Evolutionary conservation across 2,797 vertebrate species (phyloP).

Genomic region (Gorsachius magnificus): DNA sequence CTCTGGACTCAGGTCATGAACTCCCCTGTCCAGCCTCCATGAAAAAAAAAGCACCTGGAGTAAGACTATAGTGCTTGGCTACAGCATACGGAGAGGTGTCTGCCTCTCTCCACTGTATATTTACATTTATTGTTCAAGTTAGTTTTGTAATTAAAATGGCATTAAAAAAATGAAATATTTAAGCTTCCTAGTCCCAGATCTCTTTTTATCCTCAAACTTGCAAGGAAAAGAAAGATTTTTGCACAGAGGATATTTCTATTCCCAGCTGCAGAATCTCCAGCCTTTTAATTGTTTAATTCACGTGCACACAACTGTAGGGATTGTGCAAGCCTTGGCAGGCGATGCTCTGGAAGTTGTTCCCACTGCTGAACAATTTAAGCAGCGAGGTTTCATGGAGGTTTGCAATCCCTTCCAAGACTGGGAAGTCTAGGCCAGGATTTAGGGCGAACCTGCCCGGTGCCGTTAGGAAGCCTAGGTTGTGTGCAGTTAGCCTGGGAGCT

Average conservation of each 20-base stretch:
- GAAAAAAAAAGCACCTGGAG: not conserved
- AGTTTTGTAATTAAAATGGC: not conserved
- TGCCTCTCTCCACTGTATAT: not conserved
- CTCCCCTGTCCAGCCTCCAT: not conserved
- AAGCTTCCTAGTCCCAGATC: not conserved
- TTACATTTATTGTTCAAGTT: not conserved
- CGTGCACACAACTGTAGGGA: not conserved
- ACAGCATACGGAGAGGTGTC: rapidly evolving
- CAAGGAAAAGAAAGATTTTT: not conserved
- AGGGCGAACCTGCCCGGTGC: not conserved
- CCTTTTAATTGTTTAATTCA: constrained; percentile 27
- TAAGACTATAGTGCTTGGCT: not conserved
- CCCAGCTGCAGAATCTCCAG: not conserved
- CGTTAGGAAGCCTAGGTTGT: constrained; percentile 6
- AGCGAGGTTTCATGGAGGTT: not conserved
- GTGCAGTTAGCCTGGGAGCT: constrained; percentile 25
- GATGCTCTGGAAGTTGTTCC: not conserved
- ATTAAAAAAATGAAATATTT: not conserved
- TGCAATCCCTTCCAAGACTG: constrained; percentile 38
- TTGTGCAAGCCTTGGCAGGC: constrained; percentile 14
- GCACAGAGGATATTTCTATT: not conserved
- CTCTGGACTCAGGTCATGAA: not conserved
- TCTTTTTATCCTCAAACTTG: not conserved
- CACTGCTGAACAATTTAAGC: not conserved
- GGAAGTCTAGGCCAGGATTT: constrained; percentile 53